Conservation (phyloP, 2,888 invertebrate genomes). For the Electrophaes corylata region DNA sequence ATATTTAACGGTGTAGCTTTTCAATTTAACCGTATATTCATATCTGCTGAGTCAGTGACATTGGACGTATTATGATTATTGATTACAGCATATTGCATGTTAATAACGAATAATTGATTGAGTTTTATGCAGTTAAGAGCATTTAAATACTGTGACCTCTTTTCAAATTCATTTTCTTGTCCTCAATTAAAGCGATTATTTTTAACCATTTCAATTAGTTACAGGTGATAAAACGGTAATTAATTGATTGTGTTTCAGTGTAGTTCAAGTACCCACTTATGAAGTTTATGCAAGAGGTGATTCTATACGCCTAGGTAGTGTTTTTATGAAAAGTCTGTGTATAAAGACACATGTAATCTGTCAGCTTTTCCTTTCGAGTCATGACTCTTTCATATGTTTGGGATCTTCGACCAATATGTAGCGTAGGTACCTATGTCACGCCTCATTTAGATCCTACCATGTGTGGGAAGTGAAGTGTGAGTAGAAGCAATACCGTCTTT, state of each 20-base stretch:
- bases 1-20: neutral
- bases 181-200: constrained; percentile 2
- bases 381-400: too few species aligned
- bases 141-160: constrained; percentile 1
- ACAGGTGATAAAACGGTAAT: neutral
- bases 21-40: neutral
- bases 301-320: too few species aligned
- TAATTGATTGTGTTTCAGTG: neutral
- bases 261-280: neutral
- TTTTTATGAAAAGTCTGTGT: too few species aligned
- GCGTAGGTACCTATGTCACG: too few species aligned
- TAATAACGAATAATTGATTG: neutral
- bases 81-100: constrained; percentile 38
- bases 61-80: constrained; percentile 42
- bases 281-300: neutral
- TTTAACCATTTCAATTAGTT: constrained; percentile 6
- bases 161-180: neutral
- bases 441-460: too few species aligned
- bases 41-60: constrained; percentile 50
- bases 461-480: too few species aligned
- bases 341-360: too few species aligned
- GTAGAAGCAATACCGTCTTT: too few species aligned
- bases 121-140: neutral
- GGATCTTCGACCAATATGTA: too few species aligned
- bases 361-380: too few species aligned